A percentile compares a stretch with the other conserved stretches of the same genome.
Evolutionary conservation across 2,797 vertebrate genomes (phyloP).

Genomic region (Liparis tanakae): DNA sequence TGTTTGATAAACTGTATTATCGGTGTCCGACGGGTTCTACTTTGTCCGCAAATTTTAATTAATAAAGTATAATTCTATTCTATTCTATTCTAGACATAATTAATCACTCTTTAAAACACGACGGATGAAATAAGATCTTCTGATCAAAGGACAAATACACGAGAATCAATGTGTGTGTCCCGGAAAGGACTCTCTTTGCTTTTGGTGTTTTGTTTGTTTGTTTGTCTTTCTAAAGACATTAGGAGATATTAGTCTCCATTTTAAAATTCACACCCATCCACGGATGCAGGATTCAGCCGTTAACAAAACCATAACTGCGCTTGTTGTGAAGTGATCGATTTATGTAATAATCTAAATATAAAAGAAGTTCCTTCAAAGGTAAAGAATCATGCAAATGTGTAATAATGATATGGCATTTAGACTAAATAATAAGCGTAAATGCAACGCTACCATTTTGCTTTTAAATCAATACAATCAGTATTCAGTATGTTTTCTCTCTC

Average conservation of each 20-base stretch:
- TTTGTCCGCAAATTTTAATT: too few species aligned
- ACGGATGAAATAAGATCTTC: conserved; percentile 13
- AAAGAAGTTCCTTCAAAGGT: neutral
- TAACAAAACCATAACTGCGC: neutral
- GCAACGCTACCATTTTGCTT: neutral
- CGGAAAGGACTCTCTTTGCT: conserved; percentile 1
- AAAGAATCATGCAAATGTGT: neutral
- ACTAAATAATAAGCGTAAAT: neutral
- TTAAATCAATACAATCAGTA: neutral
- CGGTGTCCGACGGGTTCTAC: conserved; percentile 35
- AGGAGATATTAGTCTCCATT: neutral
- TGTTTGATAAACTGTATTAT: conserved; percentile 28
- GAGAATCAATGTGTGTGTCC: neutral
- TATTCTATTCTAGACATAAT: too few species aligned
- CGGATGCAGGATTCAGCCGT: neutral
- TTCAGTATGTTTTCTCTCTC: neutral
- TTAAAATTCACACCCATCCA: neutral
- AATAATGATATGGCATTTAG: neutral
- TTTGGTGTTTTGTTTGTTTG: neutral
- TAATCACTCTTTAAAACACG: conserved; percentile 2
- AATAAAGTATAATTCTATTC: too few species aligned
- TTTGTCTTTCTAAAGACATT: neutral
- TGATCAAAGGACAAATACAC: conserved; percentile 9
- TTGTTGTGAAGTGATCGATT: neutral
- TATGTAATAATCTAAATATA: neutral